Evolutionary conservation across 30 jellyfish, hydroid and myxozoan genomes (phyloP), one percentile per base, ranked within the genome.

Genomic region (Aurelia aurita): DNA sequence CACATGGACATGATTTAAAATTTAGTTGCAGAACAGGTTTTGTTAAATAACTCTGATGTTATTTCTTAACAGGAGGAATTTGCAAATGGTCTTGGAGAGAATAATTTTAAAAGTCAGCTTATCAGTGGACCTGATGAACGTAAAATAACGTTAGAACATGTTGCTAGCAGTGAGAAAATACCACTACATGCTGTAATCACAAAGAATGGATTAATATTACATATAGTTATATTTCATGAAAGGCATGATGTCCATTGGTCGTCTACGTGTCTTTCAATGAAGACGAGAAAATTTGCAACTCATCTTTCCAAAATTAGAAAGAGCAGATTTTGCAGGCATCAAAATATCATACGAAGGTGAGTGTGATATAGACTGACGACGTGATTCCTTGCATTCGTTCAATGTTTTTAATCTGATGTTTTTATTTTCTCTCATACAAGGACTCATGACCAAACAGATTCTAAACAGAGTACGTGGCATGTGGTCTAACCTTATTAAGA

Each of bases 101-200:
- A 28, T 5, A 25, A 58, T 28, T 82, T 82, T 72, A 68, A 82
- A 44, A 82, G 72, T 39, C 54, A 34, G 19, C 32, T 82, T 21
- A 14, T 82, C 27, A 34, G 12, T 1, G 72, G 79, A n/a, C 72
- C 78, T 18, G 91, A 82, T 71, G 84, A 67, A 21, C 69, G 91
- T 21, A 58, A 27, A 3, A 28, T 22, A 5, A 44, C 91, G 18
- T 26, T 82, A 54, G 91, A 82, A 29, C 44, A 51, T 39, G 14
- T 25, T 26, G 19, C 26, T 21, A 45, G 35, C 27, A 19, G 8
- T 14, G 60, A 70, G 18, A 57, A 63, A 7, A 49, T 82, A 13
- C 20, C 28, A 32, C 12, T 79, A 0, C 91, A 82, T 69, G 76
- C 74, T 0, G 60, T 82, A 14, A 34, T 72, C 43, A 20, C 60